These are phyloP conservation scores for Anarsia innoxiella DNA, from an alignment of 2,888 invertebrate genomes.

Conservation along the genomic window DNA sequence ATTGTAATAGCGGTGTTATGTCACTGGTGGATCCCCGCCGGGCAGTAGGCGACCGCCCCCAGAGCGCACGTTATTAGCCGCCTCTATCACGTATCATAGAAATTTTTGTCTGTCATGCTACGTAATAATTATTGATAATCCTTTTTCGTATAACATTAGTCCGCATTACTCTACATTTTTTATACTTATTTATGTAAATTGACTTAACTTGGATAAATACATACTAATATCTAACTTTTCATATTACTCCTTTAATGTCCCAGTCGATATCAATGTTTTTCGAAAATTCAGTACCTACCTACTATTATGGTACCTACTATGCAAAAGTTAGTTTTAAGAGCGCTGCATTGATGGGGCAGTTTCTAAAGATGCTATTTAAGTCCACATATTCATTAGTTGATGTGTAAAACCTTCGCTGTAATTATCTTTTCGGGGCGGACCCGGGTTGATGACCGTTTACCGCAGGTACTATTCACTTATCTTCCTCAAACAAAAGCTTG, in stretches of 20 bases:
- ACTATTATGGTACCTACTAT: too few relatives aligned
- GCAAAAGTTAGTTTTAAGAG: too few relatives aligned
- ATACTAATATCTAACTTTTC: too few relatives aligned
- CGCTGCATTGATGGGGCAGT: too few relatives aligned
- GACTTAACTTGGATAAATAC: too few relatives aligned
- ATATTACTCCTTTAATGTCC: too few relatives aligned
- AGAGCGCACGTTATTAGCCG: conserved; percentile 44
- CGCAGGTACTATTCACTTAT: conserved; percentile 63
- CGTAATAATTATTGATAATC: conserved; percentile 51
- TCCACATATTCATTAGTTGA: conserved; percentile 57
- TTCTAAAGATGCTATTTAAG: too few relatives aligned
- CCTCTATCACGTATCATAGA: conserved; percentile 49
- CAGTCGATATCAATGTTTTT: too few relatives aligned
- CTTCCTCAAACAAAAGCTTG: conserved; percentile 60
- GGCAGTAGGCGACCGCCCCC: conserved; percentile 22
- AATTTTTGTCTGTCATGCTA: conserved; percentile 63
- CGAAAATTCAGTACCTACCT: too few relatives aligned
- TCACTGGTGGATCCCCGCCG: too few relatives aligned
- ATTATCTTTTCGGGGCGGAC: conserved; percentile 46
- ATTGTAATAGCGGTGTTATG: conserved; percentile 65
- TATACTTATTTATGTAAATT: background rate
- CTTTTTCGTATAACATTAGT: conserved; percentile 27
- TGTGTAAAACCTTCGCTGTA: conserved; percentile 46
- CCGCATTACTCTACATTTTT: conserved; percentile 8
- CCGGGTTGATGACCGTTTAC: conserved; percentile 58